phyloP scores from a whole-genome alignment of 2,888 invertebrate genomes.

The Apeira syringaria region DNA sequence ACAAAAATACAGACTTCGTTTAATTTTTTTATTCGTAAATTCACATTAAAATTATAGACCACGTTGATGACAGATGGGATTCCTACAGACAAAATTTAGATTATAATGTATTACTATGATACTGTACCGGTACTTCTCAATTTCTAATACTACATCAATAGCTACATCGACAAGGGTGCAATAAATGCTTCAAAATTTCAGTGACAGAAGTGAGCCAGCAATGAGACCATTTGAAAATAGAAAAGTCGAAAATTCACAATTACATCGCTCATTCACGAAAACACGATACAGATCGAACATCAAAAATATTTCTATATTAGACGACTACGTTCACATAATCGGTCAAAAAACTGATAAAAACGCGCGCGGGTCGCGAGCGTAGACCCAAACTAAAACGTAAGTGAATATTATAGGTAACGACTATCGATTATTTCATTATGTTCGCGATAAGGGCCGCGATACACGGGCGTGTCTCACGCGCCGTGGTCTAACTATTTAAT shows the following conservation, averaged over 20 bases:
- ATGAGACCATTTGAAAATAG: constrained; percentile 66
- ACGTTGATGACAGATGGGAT: constrained; percentile 77
- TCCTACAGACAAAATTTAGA: constrained; percentile 77
- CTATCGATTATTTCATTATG: constrained; percentile 49
- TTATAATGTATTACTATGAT: constrained; percentile 69
- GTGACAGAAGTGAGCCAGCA: constrained; percentile 62
- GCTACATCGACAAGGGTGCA: constrained; percentile 75
- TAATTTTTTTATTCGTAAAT: constrained; percentile 80
- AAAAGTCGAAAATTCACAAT: constrained; percentile 67
- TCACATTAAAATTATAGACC: constrained; percentile 83
- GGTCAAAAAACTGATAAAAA: constrained; percentile 59
- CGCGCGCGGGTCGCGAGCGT: constrained; percentile 51
- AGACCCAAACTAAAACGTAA: constrained; percentile 47
- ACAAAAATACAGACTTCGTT: constrained; percentile 47
- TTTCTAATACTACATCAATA: constrained; percentile 76
- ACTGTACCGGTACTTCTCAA: constrained; percentile 78
- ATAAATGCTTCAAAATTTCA: constrained; percentile 78
- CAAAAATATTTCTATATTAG: constrained; percentile 78
- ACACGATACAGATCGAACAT: constrained; percentile 79
- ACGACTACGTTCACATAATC: constrained; percentile 71
- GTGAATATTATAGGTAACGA: constrained; percentile 51
- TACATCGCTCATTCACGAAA: constrained; percentile 66
- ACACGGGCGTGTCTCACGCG: constrained; percentile 23
- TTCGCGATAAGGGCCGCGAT: constrained; percentile 31
- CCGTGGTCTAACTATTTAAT: constrained; percentile 38